phyloP scores from a whole-genome alignment of 2,888 invertebrate species.

The Coenonympha arcania region DNA sequence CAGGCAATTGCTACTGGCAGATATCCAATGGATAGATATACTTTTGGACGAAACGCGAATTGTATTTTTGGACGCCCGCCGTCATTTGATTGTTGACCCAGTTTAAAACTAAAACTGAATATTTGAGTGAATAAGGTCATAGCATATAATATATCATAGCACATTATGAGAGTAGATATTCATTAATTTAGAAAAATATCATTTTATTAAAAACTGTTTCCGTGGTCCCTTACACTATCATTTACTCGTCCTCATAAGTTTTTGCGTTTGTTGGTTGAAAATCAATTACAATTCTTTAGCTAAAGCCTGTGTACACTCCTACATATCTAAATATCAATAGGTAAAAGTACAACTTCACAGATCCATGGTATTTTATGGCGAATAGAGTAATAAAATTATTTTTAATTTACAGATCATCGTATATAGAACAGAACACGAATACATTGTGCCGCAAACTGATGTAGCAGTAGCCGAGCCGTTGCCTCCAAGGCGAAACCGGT shows the following conservation, averaged over 20 bases:
- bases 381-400: background rate
- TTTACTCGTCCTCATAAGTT: too few relatives aligned
- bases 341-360: too few relatives aligned
- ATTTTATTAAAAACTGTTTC: too few relatives aligned
- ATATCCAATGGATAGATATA: constrained; percentile 35
- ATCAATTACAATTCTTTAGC: too few relatives aligned
- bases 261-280: too few relatives aligned
- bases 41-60: constrained; percentile 34
- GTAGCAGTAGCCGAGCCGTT: constrained; percentile 71
- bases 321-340: too few relatives aligned
- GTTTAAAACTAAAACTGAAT: constrained; percentile 29
- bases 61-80: constrained; percentile 46
- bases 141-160: background rate
- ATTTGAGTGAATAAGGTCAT: constrained; percentile 12
- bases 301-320: too few relatives aligned
- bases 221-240: too few relatives aligned
- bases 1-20: constrained; percentile 38
- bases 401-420: constrained; percentile 74
- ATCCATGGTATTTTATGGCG: too few relatives aligned
- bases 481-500: constrained; percentile 74
- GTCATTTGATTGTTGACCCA: constrained; percentile 49
- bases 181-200: too few relatives aligned
- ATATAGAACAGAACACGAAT: constrained; percentile 79
- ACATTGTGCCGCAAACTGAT: constrained; percentile 74
- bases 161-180: too few relatives aligned